These are phyloP conservation scores for Rhegmatorhina hoffmannsi DNA, from an alignment of 2,113 vertebrate genomes.

Conservation along the genomic window DNA sequence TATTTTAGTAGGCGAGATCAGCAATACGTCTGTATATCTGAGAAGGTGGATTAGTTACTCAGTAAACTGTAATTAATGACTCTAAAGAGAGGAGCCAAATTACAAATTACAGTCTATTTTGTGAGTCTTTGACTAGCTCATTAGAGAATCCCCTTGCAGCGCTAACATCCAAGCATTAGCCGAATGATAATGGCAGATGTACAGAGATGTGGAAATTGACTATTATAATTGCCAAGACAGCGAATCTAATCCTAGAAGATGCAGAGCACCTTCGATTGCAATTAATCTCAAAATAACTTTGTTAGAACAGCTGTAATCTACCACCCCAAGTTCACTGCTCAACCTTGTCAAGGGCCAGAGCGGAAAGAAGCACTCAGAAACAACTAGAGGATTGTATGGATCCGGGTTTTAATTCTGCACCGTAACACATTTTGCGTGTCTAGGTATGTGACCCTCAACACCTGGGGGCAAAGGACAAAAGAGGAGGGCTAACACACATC, in stretches of 20 bases:
- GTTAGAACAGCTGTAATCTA: neutral
- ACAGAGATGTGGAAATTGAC: slow-evolving; percentile 12
- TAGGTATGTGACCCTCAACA: neutral
- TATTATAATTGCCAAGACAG: slow-evolving; percentile 16
- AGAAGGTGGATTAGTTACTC: slow-evolving; percentile 58
- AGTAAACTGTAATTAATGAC: slow-evolving; percentile 43
- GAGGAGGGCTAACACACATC: neutral
- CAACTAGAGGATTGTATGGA: fast-evolving
- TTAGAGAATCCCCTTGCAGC: slow-evolving; percentile 44
- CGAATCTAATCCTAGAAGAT: slow-evolving; percentile 1
- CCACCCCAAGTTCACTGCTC: fast-evolving
- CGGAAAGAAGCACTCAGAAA: fast-evolving
- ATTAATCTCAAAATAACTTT: neutral
- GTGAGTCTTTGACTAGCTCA: slow-evolving; percentile 37
- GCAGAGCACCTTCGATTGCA: neutral
- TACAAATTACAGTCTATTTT: slow-evolving; percentile 40
- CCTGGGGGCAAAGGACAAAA: neutral
- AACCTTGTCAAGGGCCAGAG: neutral
- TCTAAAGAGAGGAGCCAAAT: slow-evolving; percentile 40
- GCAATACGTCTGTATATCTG: neutral
- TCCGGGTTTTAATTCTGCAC: neutral
- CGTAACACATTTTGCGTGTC: fast-evolving
- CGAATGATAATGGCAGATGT: slow-evolving; percentile 40
- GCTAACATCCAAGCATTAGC: slow-evolving; percentile 34
- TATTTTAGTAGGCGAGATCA: slow-evolving; percentile 47